phyloP scores from a whole-genome alignment of 2,113 vertebrate genomes.

The Zosterops lateralis region DNA sequence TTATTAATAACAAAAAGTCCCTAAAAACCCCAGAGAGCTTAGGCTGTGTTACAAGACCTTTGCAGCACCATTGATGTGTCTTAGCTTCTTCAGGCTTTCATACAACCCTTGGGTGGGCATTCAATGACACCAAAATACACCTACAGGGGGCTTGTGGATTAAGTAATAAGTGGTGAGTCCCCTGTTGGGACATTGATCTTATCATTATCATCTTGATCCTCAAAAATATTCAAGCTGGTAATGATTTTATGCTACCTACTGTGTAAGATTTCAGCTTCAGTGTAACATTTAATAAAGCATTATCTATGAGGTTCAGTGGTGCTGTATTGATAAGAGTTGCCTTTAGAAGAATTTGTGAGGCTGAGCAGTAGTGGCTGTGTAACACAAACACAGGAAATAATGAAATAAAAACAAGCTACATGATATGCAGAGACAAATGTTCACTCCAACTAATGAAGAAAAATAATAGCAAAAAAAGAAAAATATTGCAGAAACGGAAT shows the following conservation, averaged over 20 bases:
- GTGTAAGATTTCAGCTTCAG: slow-evolving; percentile 69
- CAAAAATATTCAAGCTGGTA: slow-evolving; percentile 74
- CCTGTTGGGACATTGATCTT: slow-evolving; percentile 64
- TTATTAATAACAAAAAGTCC: slow-evolving; percentile 56
- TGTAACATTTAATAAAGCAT: slow-evolving; percentile 76
- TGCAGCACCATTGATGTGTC: slow-evolving; percentile 58
- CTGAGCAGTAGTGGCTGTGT: slow-evolving; percentile 7
- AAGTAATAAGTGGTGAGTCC: slow-evolving; percentile 59
- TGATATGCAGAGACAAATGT: slow-evolving; percentile 42
- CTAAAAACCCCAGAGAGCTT: slow-evolving; percentile 24
- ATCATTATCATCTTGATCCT: slow-evolving; percentile 71
- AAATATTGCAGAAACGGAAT: not conserved
- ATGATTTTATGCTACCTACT: slow-evolving; percentile 73
- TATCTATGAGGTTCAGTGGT: slow-evolving; percentile 61
- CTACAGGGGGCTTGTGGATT: slow-evolving; percentile 58
- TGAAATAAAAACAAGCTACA: slow-evolving; percentile 53
- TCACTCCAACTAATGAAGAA: slow-evolving; percentile 40
- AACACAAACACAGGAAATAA: slow-evolving; percentile 50
- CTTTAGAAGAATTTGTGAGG: slow-evolving; percentile 53
- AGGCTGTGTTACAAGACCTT: slow-evolving; percentile 58
- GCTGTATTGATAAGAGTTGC: slow-evolving; percentile 51
- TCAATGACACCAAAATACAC: slow-evolving; percentile 67
- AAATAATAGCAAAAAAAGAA: slow-evolving; percentile 9
- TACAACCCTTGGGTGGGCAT: slow-evolving; percentile 66
- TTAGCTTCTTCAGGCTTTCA: slow-evolving; percentile 69